Evolutionary conservation across 2,888 invertebrate species (phyloP).

Genomic region (Lycia hirtaria): DNA sequence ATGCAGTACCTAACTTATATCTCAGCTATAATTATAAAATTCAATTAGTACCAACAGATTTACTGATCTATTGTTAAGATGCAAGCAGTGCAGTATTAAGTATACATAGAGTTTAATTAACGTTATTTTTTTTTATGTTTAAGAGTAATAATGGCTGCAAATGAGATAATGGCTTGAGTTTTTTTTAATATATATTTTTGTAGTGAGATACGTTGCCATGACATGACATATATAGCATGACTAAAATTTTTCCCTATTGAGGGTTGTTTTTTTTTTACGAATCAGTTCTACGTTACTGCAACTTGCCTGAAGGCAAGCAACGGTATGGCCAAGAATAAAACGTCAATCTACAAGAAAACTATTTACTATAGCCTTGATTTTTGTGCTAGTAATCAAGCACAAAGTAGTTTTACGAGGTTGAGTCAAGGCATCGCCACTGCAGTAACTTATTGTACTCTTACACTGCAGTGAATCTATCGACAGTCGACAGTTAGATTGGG

Average conservation of each 20-base stretch:
- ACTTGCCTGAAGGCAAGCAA: too few species aligned
- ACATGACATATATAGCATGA: too few species aligned
- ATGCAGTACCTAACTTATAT: conserved; percentile 1
- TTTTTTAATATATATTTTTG: not conserved
- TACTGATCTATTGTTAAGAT: not conserved
- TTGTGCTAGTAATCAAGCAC: too few species aligned
- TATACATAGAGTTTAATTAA: not conserved
- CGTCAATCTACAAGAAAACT: too few species aligned
- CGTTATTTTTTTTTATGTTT: not conserved
- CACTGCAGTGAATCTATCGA: not conserved
- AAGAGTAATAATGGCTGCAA: not conserved
- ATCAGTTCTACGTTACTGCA: too few species aligned
- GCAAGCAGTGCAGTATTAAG: not conserved
- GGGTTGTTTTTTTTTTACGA: too few species aligned
- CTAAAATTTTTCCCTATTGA: too few species aligned
- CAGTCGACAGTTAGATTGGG: not conserved
- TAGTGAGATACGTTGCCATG: not conserved
- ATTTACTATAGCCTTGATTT: too few species aligned
- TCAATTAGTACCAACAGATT: conserved; percentile 3
- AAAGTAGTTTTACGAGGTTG: not conserved
- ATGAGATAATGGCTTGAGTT: not conserved
- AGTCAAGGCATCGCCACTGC: not conserved
- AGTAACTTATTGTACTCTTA: not conserved
- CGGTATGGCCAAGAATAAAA: not conserved
- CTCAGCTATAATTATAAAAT: not conserved